phyloP scores from a whole-genome alignment of 1,140 invertebrate species.

The Drosophila aff. region DNA sequence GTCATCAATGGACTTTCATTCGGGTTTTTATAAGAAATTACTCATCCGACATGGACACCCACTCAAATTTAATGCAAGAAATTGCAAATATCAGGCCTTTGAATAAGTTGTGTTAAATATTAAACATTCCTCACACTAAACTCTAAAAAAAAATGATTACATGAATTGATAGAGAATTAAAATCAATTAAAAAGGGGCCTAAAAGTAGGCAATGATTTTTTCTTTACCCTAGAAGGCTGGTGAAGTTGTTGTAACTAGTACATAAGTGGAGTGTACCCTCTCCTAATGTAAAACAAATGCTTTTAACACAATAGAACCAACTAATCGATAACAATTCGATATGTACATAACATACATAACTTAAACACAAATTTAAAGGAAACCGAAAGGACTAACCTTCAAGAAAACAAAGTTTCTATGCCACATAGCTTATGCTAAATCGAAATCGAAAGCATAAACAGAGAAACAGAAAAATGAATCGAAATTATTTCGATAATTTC shows the following conservation, averaged over 20 bases:
- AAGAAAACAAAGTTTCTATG: too few species aligned
- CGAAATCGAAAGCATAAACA: background rate
- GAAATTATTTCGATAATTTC: conserved; percentile 9
- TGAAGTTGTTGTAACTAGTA: background rate
- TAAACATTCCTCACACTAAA: background rate
- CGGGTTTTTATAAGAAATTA: background rate
- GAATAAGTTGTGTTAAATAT: background rate
- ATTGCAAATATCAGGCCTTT: background rate
- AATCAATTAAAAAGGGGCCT: background rate
- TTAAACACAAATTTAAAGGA: background rate
- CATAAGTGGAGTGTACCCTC: background rate
- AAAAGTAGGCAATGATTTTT: background rate
- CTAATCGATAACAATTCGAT: background rate
- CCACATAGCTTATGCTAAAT: background rate
- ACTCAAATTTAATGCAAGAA: background rate
- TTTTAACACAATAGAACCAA: background rate
- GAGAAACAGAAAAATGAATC: conserved; percentile 2
- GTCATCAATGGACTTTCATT: background rate
- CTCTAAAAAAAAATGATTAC: background rate
- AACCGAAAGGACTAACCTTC: background rate
- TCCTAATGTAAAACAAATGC: background rate
- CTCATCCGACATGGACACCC: background rate
- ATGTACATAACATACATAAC: background rate
- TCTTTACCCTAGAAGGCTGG: too few species aligned
- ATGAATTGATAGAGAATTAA: background rate